Conservation (phyloP, 2,797 vertebrate species). For the Ispidina lecontei region DNA sequence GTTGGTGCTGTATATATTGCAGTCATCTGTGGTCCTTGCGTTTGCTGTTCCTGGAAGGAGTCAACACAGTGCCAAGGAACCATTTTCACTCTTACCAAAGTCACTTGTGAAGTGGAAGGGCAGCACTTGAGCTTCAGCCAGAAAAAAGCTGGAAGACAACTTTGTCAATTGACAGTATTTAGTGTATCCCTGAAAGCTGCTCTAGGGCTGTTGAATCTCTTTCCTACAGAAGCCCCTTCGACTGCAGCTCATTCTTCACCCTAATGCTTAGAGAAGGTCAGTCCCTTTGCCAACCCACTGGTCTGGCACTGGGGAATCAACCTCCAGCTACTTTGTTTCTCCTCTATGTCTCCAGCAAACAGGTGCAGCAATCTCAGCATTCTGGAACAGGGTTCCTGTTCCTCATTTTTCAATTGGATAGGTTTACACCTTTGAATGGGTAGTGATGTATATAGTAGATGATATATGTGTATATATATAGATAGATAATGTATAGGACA, state of each 20-base stretch:
- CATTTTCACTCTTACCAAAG: background rate
- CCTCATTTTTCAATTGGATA: background rate
- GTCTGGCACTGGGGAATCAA: background rate
- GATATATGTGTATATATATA: too few species aligned
- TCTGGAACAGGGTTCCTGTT: background rate
- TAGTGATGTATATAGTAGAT: background rate
- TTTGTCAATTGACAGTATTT: background rate
- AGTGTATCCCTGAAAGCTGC: background rate
- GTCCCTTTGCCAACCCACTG: background rate
- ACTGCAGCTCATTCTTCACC: background rate
- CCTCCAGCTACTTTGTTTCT: background rate
- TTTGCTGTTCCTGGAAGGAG: background rate
- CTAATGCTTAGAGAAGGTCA: background rate
- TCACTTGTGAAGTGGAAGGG: background rate
- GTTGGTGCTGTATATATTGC: background rate
- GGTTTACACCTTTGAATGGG: background rate
- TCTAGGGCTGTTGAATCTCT: background rate
- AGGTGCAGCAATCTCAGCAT: background rate
- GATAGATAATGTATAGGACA: background rate
- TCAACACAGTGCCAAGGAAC: background rate
- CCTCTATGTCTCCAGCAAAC: background rate
- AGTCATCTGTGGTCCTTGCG: background rate
- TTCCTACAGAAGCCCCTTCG: background rate
- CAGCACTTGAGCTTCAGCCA: background rate
- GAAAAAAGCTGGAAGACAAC: background rate